Evolutionary conservation across 2,888 invertebrate genomes (phyloP).

Genomic region (Platycheirus rosarum): DNA sequence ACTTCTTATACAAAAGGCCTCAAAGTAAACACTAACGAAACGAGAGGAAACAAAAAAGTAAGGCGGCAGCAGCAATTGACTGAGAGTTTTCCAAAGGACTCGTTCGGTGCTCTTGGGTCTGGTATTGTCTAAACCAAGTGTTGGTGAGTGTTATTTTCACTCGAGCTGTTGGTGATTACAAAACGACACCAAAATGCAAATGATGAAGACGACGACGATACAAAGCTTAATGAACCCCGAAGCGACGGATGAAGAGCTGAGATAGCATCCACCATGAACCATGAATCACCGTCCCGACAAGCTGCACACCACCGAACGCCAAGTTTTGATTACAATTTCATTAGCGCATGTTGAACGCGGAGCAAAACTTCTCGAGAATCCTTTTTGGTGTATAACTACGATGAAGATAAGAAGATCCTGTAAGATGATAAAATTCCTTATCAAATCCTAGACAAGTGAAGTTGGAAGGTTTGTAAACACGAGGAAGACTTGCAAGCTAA

Average conservation of each 20-base stretch:
- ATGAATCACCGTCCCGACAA: slow-evolving; percentile 25
- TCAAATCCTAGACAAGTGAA: slow-evolving; percentile 26
- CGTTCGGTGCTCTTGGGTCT: too few species aligned
- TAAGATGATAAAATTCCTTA: slow-evolving; percentile 12
- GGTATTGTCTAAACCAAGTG: slow-evolving; percentile 20
- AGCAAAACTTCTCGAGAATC: slow-evolving; percentile 45
- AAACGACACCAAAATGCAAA: slow-evolving; percentile 27
- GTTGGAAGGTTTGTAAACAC: too few species aligned
- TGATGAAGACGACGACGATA: slow-evolving; percentile 44
- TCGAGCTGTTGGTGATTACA: slow-evolving; percentile 42
- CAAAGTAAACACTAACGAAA: slow-evolving; percentile 51
- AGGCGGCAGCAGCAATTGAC: not conserved
- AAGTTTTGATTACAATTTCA: slow-evolving; percentile 69
- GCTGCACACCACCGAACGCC: slow-evolving; percentile 7
- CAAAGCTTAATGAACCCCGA: slow-evolving; percentile 59
- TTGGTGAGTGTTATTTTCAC: slow-evolving; percentile 49
- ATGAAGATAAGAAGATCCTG: not conserved
- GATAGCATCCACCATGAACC: slow-evolving; percentile 10
- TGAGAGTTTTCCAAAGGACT: slow-evolving; percentile 23
- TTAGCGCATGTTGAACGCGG: slow-evolving; percentile 27
- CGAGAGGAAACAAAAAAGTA: slow-evolving; percentile 15
- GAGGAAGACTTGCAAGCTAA: slow-evolving; percentile 6
- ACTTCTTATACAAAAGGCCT: slow-evolving; percentile 53
- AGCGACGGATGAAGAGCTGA: slow-evolving; percentile 31
- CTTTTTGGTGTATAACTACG: not conserved